Evolutionary conservation across 2,113 vertebrate genomes (phyloP).

Genomic region (Panthera tigris): DNA sequence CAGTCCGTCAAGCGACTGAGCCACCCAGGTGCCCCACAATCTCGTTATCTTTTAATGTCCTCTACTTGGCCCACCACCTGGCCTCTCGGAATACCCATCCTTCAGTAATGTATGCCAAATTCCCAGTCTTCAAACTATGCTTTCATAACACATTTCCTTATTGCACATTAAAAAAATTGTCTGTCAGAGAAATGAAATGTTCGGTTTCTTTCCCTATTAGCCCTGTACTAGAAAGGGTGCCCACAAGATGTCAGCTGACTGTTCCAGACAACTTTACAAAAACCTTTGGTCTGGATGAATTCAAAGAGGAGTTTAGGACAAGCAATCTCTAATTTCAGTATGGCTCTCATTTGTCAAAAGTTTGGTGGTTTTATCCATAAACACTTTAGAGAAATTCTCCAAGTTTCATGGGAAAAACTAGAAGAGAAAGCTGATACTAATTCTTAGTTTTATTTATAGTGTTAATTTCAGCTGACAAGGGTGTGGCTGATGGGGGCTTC

Average conservation of each 20-base stretch:
- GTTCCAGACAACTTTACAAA: neutral
- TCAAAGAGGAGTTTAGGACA: neutral
- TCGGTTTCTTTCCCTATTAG: neutral
- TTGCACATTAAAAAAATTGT: neutral
- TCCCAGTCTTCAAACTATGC: neutral
- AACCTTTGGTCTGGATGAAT: neutral
- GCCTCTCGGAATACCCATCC: neutral
- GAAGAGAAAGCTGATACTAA: neutral
- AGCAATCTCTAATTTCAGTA: neutral
- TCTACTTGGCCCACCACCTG: neutral
- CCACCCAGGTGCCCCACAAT: neutral
- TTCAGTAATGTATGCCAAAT: neutral
- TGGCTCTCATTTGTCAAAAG: neutral
- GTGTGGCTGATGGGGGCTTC: neutral
- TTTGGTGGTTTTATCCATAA: neutral
- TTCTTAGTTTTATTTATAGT: neutral
- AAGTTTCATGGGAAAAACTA: neutral
- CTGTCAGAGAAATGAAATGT: neutral
- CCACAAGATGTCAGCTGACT: neutral
- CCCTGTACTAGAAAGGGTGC: neutral
- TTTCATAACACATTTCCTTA: neutral
- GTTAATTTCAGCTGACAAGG: neutral
- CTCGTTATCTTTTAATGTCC: neutral
- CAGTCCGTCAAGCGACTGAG: too few species aligned
- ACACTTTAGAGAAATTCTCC: neutral